These are phyloP conservation scores for Syndactyla subalaris DNA, from an alignment of 2,797 vertebrate species.

Conservation along the genomic window DNA sequence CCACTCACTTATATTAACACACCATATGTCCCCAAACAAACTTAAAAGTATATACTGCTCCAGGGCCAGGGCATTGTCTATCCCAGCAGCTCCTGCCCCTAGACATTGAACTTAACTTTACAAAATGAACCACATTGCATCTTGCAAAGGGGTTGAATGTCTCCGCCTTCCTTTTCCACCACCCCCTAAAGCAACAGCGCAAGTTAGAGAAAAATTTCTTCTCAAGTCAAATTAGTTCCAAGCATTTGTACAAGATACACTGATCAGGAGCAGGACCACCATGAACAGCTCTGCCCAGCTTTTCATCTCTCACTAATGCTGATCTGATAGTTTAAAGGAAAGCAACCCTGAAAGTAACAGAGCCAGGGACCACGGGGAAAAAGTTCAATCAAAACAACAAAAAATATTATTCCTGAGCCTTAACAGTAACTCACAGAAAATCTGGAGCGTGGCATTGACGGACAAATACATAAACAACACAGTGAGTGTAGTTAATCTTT, in stretches of 20 bases:
- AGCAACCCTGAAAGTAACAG: neutral
- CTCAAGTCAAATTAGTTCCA: neutral
- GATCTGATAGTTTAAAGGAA: neutral
- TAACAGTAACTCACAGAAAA: neutral
- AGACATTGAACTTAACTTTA: neutral
- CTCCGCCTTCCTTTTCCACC: neutral
- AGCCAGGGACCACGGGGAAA: neutral
- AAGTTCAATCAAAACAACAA: neutral
- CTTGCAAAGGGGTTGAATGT: neutral
- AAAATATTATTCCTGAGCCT: neutral
- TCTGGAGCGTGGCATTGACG: neutral
- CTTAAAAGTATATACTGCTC: neutral
- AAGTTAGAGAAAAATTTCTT: neutral
- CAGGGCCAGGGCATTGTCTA: neutral
- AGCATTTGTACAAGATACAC: neutral
- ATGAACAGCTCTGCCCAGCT: neutral
- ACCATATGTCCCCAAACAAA: accelerated
- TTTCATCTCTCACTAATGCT: neutral
- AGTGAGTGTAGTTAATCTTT: neutral
- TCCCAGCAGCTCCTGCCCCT: neutral
- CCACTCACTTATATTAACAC: neutral
- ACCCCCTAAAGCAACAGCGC: neutral
- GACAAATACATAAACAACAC: neutral
- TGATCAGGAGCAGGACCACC: neutral
- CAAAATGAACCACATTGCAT: neutral